Evolutionary conservation across 1,140 invertebrate species (phyloP).

Genomic region (Orius insidiosus): DNA sequence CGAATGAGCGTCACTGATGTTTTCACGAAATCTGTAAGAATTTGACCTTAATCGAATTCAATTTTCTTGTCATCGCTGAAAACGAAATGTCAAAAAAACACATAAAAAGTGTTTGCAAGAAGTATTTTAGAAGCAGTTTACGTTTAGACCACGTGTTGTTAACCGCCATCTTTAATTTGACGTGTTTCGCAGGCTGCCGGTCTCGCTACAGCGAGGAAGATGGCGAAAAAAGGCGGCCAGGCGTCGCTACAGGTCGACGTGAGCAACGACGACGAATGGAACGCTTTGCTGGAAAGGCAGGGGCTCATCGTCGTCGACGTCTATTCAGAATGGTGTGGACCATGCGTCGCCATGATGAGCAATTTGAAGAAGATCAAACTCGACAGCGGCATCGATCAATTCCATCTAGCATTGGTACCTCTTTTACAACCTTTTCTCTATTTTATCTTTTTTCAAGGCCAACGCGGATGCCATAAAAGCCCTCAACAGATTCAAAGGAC

Average conservation of each 20-base stretch:
- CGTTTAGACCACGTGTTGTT: no score
- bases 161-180: no score
- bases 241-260: slow-evolving; percentile 62
- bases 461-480: slow-evolving; percentile 66
- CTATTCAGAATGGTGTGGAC: slow-evolving; percentile 86
- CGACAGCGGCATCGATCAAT: slow-evolving; percentile 64
- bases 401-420: slow-evolving; percentile 51
- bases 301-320: slow-evolving; percentile 75
- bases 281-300: slow-evolving; percentile 53
- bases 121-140: no score
- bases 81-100: no score
- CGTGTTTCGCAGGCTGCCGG: neutral
- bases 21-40: no score
- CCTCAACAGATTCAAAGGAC: slow-evolving; percentile 61
- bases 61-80: no score
- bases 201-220: slow-evolving; percentile 21
- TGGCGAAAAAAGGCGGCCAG: slow-evolving; percentile 53
- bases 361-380: slow-evolving; percentile 78
- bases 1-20: no score
- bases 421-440: neutral
- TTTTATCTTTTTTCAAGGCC: slow-evolving; percentile 35
- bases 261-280: slow-evolving; percentile 74
- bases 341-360: slow-evolving; percentile 69
- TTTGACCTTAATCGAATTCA: no score
- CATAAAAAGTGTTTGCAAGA: no score